Base-by-base conservation (phyloP, 37 sponge, comb jelly and placozoan species). In the Eunapius fragilis region DNA sequence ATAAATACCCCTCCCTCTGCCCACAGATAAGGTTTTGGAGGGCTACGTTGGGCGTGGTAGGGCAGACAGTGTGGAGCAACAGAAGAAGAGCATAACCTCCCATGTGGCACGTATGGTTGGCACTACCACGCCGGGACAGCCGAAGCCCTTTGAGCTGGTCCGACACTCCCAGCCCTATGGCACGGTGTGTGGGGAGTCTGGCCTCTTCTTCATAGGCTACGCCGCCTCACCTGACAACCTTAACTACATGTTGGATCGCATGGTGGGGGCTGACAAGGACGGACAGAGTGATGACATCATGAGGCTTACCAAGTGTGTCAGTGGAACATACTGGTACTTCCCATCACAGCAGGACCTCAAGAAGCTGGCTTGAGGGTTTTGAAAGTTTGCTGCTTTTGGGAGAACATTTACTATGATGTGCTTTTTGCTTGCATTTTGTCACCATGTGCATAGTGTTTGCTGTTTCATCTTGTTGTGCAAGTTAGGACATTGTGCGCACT, bases 121-220 rank as follows among this genome's bases (percentile, higher is more conserved):
- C 23, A 73, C 75, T 0, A 72, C 80, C 36, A 71, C 34, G 25
- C 33, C 75, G 13, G 58, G 37, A 22, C 68, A 70, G 24, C 76
- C 88, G 23, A 89, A 89, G 47, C 90, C 90, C 11, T 89, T 85
- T 32, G 82, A 89, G 71, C 31, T 90, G 74, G 87, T 90, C 26
- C 87, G 87, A 14, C 87, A 90, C 33, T 90, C 91, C 14, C 84
- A 84, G 82, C 91, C 91, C 19, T 90, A 81, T 45, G 91, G 91
- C 37, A 81, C 71, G 13, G 73, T 85, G 70, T 70, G 70, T 69
- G 87, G 87, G 25, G 91, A 86, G 47, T 32, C 87, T 67, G 91
- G 91, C 13, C 86, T 90, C 37, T 90, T 90, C 86, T 90, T 90
- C 35, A 90, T 90, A 31, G 91, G 82, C 2, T 90, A 90, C 80